A percentile compares a stretch with the other conserved stretches of the same genome.
Evolutionary conservation across 2,113 vertebrate species (phyloP).

Genomic region (Barnardius zonarius): DNA sequence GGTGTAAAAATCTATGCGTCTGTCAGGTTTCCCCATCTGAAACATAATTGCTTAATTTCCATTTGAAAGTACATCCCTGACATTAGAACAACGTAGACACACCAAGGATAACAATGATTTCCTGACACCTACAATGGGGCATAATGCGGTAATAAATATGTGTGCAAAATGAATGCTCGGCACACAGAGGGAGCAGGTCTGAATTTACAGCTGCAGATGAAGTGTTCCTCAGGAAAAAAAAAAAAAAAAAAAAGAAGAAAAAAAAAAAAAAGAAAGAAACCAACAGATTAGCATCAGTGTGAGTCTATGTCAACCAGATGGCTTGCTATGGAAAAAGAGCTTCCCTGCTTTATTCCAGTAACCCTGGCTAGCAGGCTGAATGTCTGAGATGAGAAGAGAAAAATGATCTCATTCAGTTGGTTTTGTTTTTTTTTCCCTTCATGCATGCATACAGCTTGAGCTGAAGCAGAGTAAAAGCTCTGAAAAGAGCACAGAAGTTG

Average conservation of each 20-base stretch:
- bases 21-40: slow-evolving; percentile 74
- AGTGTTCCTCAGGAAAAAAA: slow-evolving; percentile 60
- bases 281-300: slow-evolving; percentile 71
- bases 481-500: slow-evolving; percentile 6
- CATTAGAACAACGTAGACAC: slow-evolving; percentile 66
- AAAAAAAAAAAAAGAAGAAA: slow-evolving; percentile 42
- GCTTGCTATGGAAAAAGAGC: slow-evolving; percentile 60
- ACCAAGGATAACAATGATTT: slow-evolving; percentile 71
- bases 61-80: slow-evolving; percentile 79
- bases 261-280: slow-evolving; percentile 54
- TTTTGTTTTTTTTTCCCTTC: not conserved
- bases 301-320: slow-evolving; percentile 76
- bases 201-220: slow-evolving; percentile 74
- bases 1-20: slow-evolving; percentile 74
- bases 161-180: slow-evolving; percentile 45
- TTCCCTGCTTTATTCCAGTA: slow-evolving; percentile 65
- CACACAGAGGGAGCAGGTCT: slow-evolving; percentile 61
- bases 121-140: slow-evolving; percentile 73
- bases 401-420: slow-evolving; percentile 68
- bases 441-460: slow-evolving; percentile 15
- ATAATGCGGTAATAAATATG: slow-evolving; percentile 63
- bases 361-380: slow-evolving; percentile 54
- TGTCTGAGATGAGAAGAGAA: slow-evolving; percentile 50
- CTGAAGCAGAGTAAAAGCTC: slow-evolving; percentile 17
- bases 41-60: slow-evolving; percentile 81